Evolutionary conservation across 2,113 vertebrate species (phyloP), one percentile per base, ranked within the genome.

Genomic region (Paralichthys olivaceus): DNA sequence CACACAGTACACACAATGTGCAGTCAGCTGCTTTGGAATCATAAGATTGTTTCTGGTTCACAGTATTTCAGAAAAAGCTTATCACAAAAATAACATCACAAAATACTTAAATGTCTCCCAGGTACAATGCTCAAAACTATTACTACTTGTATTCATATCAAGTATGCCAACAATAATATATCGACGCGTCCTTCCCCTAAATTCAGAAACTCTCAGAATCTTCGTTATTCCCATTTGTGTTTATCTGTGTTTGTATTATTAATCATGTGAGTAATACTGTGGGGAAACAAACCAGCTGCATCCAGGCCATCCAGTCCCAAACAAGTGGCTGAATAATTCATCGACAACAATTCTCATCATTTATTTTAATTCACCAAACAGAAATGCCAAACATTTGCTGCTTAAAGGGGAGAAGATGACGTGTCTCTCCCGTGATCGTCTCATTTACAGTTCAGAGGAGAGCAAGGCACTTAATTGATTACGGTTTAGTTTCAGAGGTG

Each of bases 381-480:
- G 53, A 23, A 54, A n/a, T 7, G 49, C 20, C 20, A n/a, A 23
- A 51, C 49, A 53, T 53, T 53, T 47, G 37, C 37, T 12, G 37
- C 37, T 40, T 40, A 13, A 40, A 13, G 5, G 53, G 47, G 56
- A 14, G 69, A 28, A 69, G 49, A 63, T 79, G 74, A 86, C 77
- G 63, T 67, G 79, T 72, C 26, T 77, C 77, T 71, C 28, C 49
- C 85, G n/a, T 40, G 77, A 86, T 84, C 71, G 74, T 83, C 79
- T 84, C 60, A 61, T 84, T 89, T 78, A 56, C 76, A 77, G 69
- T n/a, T 81, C 76, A 37, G 58, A 26, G 55, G 34, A 68, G 32
- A 57, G 53, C 14, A 1, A 9, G 0, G 22, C 15, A 19, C 34
- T 76, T 80, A 80, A 91, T 80, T 86, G 84, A 88, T 84, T 83